Percentiles rank a stretch among this genome's conserved stretches.
Conservation (phyloP, 1,140 invertebrate genomes). For the Drosophila suzukii region DNA sequence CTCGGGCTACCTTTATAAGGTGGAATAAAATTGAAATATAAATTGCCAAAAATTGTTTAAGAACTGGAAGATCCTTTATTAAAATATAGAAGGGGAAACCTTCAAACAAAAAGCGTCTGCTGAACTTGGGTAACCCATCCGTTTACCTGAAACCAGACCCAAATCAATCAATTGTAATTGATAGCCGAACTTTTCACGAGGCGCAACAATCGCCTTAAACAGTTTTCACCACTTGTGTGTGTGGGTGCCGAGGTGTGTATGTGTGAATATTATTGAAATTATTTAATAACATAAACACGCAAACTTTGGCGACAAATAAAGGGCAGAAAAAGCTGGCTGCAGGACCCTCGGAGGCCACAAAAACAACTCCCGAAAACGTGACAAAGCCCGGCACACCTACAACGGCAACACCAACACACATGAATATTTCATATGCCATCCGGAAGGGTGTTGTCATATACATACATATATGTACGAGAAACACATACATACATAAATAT, state of each 20-base stretch:
- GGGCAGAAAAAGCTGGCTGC: constrained; percentile 10
- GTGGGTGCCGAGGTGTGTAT: constrained; percentile 28
- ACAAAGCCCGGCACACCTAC: constrained; percentile 64
- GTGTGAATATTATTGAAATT: constrained; percentile 72
- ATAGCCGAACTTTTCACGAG: constrained; percentile 13
- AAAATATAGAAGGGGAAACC: too few species aligned
- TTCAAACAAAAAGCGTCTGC: not conserved
- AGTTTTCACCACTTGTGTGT: not conserved
- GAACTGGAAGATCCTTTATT: too few species aligned
- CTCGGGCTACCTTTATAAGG: too few species aligned
- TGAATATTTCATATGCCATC: constrained; percentile 55
- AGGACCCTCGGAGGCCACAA: constrained; percentile 11
- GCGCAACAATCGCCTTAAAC: constrained; percentile 29
- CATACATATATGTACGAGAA: not conserved
- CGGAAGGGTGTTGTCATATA: constrained; percentile 44
- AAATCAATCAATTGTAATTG: constrained; percentile 28
- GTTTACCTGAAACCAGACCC: not conserved
- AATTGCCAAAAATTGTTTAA: too few species aligned
- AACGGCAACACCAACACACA: constrained; percentile 32
- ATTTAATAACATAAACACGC: constrained; percentile 73
- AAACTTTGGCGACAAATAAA: constrained; percentile 58
- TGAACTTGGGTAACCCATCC: not conserved
- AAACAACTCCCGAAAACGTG: constrained; percentile 64
- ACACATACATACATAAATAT: constrained; percentile 9
- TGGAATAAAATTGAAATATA: too few species aligned